These are phyloP conservation scores for Cheilosia variabilis DNA, from an alignment of 2,888 invertebrate species.

Conservation along the genomic window DNA sequence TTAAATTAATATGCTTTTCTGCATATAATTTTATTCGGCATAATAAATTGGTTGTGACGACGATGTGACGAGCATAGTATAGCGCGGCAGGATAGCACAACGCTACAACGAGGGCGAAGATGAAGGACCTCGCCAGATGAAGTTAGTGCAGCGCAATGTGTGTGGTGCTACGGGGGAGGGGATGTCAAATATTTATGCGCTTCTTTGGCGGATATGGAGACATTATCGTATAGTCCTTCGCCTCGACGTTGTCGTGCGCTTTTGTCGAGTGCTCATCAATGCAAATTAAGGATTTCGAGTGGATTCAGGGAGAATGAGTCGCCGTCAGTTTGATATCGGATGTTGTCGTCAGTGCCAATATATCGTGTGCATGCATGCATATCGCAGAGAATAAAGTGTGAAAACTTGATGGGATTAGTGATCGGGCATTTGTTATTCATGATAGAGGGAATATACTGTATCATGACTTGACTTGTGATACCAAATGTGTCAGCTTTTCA, in stretches of 20 bases:
- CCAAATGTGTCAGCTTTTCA: background rate
- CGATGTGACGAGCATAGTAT: conserved; percentile 42
- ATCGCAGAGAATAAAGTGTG: conserved; percentile 41
- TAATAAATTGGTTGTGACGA: conserved; percentile 75
- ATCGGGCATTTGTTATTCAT: background rate
- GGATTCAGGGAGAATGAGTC: conserved; percentile 50
- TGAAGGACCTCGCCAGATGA: conserved; percentile 54
- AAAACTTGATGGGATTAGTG: conserved; percentile 47
- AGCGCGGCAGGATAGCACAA: conserved; percentile 20
- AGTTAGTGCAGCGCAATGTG: conserved; percentile 36
- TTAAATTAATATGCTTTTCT: conserved; percentile 74
- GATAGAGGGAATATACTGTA: background rate
- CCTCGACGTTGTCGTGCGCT: conserved; percentile 17
- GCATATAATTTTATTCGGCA: conserved; percentile 75
- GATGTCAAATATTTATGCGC: conserved; percentile 68
- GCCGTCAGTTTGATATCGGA: conserved; percentile 23
- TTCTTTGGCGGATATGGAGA: conserved; percentile 54
- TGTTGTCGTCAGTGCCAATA: conserved; percentile 4
- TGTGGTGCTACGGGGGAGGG: background rate
- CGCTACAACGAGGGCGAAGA: conserved; percentile 31
- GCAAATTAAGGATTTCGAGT: conserved; percentile 69
- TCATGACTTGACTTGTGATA: background rate
- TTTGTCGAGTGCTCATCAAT: conserved; percentile 67
- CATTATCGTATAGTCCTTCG: conserved; percentile 24
- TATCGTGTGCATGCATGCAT: conserved; percentile 9